Base-by-base conservation (phyloP, 2,113 vertebrate genomes). In the Pyrgilauda ruficollis region DNA sequence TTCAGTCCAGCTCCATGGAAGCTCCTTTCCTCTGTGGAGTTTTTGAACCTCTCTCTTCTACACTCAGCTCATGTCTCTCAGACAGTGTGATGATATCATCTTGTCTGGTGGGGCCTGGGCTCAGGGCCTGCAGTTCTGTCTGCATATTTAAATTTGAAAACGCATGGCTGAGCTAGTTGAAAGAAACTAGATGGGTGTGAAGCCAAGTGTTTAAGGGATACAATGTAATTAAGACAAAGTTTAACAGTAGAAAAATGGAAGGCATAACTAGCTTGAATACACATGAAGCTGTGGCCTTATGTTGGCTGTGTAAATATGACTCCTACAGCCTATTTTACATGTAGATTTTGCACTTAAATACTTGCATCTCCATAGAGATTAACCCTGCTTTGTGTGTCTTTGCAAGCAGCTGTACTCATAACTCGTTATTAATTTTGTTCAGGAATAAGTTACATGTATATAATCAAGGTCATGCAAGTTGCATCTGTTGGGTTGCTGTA, bases 171-270 rank as follows among this genome's bases (percentile, higher is more conserved):
- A 78, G 35, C 83, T 93, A 84, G 72, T 91, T 90, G 82, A 96
- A 94, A 95, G 95, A 89, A 90, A 44, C 83, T 75, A 56, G 61
- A 90, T 70, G 84, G 68, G 62, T 93, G n/a, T 62, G 69, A 94
- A 88, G 95, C 92, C 92, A 95, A 90, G 64, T 68, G 58, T 91
- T 93, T 79, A 84, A 94, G 92, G 84, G 94, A 90, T 82, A 96
- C 91, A 83, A 5, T 87, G 66, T 95, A 95, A 96, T 97, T 91
- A 94, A 97, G 87, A 56, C 79, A 52, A 59, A 90, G 72, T 77
- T 68, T 89, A 94, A 95, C 93, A 93, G 68, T 84, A 87, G 90
- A 86, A 92, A 94, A 95, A 72, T 53, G 49, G 47, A 75, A 94
- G 35, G 86, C 37, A 43, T 83, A 84, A 89, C 52, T 55, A 46